These are phyloP conservation scores for Sebastes reedi DNA, from an alignment of 2,797 vertebrate species.

Conservation along the genomic window DNA sequence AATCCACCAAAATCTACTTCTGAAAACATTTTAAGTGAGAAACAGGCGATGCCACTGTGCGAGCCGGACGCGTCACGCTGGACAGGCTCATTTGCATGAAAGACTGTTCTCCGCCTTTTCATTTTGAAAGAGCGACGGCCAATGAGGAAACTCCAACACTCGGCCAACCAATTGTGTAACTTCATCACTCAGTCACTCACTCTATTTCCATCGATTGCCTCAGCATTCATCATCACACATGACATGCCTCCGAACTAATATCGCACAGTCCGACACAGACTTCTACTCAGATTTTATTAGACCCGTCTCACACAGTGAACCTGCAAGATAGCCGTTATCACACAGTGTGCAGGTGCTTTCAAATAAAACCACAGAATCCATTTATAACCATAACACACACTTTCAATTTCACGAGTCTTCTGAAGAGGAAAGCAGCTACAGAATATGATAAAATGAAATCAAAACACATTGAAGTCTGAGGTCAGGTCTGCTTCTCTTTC, in stretches of 20 bases:
- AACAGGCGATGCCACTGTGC: no score
- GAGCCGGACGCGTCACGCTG: no score
- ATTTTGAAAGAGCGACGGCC: background rate
- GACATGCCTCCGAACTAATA: background rate
- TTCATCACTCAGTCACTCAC: no score
- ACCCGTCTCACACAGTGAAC: background rate
- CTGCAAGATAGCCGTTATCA: background rate
- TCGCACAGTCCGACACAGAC: background rate
- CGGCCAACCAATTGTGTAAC: no score
- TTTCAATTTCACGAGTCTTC: background rate
- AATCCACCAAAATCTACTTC: no score
- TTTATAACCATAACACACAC: background rate
- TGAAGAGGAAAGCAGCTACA: background rate
- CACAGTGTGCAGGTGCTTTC: background rate
- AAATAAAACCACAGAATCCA: background rate
- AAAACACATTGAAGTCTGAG: background rate
- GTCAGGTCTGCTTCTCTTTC: conserved; percentile 20
- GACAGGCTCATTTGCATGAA: no score
- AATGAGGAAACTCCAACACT: no score
- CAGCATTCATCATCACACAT: background rate
- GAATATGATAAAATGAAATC: background rate
- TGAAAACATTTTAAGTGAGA: no score
- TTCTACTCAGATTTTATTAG: no score
- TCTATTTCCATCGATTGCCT: background rate
- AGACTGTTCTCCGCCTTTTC: no score